Evolutionary conservation across 2,888 invertebrate genomes (phyloP).

Genomic region (Danaus chrysippus): DNA sequence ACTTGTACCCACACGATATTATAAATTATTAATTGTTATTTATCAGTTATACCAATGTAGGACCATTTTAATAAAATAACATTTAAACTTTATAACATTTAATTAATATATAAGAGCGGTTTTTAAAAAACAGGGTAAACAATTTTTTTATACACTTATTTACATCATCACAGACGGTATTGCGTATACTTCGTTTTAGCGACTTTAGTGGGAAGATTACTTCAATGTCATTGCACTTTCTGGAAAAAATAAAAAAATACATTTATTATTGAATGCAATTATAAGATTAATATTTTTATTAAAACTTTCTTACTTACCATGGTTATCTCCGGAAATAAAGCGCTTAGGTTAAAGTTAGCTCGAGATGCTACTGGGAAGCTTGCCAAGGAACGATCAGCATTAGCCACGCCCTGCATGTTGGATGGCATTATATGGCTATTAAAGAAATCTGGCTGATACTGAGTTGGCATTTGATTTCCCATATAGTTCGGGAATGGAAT

Average conservation of each 20-base stretch:
- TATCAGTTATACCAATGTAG: too few species aligned
- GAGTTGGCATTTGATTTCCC: conserved; percentile 64
- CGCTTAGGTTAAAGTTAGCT: conserved; percentile 89
- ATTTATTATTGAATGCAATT: conserved; percentile 11
- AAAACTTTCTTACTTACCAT: conserved; percentile 56
- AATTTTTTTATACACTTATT: conserved; percentile 17
- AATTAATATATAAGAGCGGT: conserved; percentile 16
- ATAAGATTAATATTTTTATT: not conserved
- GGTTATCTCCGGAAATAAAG: conserved; percentile 91
- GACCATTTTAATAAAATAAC: conserved; percentile 1
- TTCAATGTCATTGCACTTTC: conserved; percentile 65
- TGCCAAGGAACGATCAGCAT: conserved; percentile 57
- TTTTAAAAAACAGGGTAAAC: conserved; percentile 11
- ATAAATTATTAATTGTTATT: conserved; percentile 7
- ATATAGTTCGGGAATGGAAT: conserved; percentile 65
- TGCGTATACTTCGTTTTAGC: conserved; percentile 27
- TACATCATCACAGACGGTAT: conserved; percentile 35
- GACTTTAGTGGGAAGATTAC: conserved; percentile 4
- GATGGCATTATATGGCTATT: conserved; percentile 66
- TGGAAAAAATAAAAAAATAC: conserved; percentile 48
- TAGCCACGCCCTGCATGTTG: conserved; percentile 60
- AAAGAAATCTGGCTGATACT: conserved; percentile 68
- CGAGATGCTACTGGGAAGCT: conserved; percentile 65
- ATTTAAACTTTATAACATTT: conserved; percentile 11
- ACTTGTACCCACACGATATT: conserved; percentile 1